phyloP scores from a whole-genome alignment of 2,113 vertebrate genomes.

The Ovibos moschatus region DNA sequence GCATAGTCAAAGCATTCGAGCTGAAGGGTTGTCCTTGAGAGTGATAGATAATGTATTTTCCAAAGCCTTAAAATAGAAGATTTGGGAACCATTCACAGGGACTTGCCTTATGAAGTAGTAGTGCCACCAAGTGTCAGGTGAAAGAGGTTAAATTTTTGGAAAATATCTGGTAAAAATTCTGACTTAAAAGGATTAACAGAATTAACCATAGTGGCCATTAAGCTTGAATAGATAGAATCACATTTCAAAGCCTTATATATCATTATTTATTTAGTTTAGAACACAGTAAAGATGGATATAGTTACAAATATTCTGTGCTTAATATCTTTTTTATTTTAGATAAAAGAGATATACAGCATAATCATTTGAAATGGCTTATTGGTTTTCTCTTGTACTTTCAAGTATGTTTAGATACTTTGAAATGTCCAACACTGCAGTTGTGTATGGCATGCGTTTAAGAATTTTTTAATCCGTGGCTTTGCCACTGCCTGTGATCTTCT shows the following conservation, averaged over 20 bases:
- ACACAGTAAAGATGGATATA: neutral
- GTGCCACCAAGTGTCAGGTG: slow-evolving; percentile 56
- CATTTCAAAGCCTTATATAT: neutral
- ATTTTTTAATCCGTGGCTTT: neutral
- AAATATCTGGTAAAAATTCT: neutral
- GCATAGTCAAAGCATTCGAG: neutral
- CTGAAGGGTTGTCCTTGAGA: too few relatives aligned
- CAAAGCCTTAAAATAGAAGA: neutral
- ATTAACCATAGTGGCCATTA: neutral
- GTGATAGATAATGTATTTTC: neutral
- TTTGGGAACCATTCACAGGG: neutral
- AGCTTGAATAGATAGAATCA: neutral
- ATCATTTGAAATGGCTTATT: neutral
- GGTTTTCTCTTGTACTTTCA: neutral
- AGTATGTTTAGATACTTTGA: neutral
- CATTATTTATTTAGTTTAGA: neutral
- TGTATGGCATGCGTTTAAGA: neutral
- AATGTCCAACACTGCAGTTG: neutral
- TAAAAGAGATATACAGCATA: neutral
- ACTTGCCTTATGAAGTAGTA: slow-evolving; percentile 51
- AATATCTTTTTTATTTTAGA: neutral
- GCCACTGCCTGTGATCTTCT: neutral
- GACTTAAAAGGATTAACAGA: neutral
- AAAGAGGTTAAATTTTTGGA: neutral
- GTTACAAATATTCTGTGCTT: neutral